phyloP scores from a whole-genome alignment of 2,113 vertebrate species.

The Trochalopteron elliotii region DNA sequence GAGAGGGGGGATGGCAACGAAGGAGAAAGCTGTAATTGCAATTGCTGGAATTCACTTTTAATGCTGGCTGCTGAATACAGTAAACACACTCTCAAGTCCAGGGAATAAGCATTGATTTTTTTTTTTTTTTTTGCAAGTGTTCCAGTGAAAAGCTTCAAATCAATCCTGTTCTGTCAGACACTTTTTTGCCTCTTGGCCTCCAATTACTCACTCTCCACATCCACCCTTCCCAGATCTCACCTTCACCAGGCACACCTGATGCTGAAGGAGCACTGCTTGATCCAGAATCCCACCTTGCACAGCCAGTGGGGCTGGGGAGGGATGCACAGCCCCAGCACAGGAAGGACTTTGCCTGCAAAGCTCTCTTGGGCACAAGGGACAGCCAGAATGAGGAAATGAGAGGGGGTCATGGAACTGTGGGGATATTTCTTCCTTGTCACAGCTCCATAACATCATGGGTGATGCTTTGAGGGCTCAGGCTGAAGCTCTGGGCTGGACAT shows the following conservation, averaged over 20 bases:
- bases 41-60: constrained; percentile 70
- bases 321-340: accelerated
- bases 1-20: not conserved
- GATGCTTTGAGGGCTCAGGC: not conserved
- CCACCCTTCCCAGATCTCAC: not conserved
- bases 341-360: not conserved
- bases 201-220: constrained; percentile 29
- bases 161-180: constrained; percentile 53
- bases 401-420: accelerated
- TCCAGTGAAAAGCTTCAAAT: constrained; percentile 64
- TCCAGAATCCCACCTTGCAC: not conserved
- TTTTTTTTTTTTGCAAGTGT: constrained; percentile 26
- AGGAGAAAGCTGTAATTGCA: constrained; percentile 70
- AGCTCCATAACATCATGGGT: not conserved
- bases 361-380: not conserved
- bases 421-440: not conserved
- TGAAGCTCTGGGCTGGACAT: not conserved
- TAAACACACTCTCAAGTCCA: constrained; percentile 18
- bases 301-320: not conserved
- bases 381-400: accelerated
- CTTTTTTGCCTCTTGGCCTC: constrained; percentile 57
- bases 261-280: not conserved
- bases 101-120: constrained; percentile 61
- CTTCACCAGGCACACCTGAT: not conserved
- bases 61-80: constrained; percentile 61